A percentile compares a stretch with the other conserved stretches of the same genome.
Conservation (phyloP, 2,113 vertebrate species). For the Terrapene triunguis region DNA sequence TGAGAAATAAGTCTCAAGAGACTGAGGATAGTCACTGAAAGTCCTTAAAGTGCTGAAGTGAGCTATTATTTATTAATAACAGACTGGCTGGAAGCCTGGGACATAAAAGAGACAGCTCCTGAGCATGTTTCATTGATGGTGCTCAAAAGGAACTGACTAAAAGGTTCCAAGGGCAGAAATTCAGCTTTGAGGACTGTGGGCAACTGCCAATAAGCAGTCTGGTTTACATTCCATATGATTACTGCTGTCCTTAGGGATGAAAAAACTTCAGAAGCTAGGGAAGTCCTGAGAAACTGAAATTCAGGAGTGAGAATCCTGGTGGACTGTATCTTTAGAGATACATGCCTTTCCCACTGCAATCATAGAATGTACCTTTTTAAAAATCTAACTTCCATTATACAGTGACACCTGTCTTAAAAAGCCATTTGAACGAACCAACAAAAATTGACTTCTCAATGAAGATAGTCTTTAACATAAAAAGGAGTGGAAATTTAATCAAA, state of each 20-base stretch:
- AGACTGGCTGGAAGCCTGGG: neutral
- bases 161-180: neutral
- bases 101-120: accelerated
- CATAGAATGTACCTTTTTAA: neutral
- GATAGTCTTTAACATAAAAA: neutral
- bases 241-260: neutral
- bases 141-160: neutral
- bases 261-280: neutral
- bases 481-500: neutral
- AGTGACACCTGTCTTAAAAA: neutral
- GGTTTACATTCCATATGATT: neutral
- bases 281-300: neutral
- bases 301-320: neutral
- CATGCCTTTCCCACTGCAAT: neutral
- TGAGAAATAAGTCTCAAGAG: neutral
- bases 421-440: neutral
- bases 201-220: neutral
- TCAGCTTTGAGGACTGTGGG: neutral
- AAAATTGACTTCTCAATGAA: neutral
- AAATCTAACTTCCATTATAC: neutral
- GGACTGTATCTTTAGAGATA: neutral
- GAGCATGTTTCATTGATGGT: too few relatives aligned
- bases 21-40: neutral
- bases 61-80: neutral
- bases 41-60: accelerated